Percentiles rank a stretch among this genome's conserved stretches.
These are phyloP conservation scores for Anastatus disparis DNA, from an alignment of 1,140 invertebrate genomes.

Conservation along the genomic window DNA sequence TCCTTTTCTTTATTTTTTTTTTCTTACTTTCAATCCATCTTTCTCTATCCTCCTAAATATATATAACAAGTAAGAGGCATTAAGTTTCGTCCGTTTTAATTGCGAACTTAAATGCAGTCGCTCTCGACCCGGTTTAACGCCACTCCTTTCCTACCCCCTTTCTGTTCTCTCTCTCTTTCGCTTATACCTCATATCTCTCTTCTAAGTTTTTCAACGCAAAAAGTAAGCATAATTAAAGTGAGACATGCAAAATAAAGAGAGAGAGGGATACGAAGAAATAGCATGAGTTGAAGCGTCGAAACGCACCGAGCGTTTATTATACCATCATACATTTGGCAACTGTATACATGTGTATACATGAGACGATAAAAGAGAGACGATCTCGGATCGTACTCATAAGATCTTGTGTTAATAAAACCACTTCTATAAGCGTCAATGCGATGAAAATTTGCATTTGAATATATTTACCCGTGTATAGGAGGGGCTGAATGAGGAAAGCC, in stretches of 20 bases:
- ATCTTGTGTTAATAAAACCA: no score
- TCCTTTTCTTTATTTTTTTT: no score
- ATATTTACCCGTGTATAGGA: constrained; percentile 5
- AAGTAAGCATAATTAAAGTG: neutral
- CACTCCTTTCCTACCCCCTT: neutral
- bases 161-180: no score
- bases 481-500: no score
- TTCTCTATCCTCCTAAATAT: no score
- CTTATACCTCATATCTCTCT: neutral
- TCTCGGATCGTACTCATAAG: no score
- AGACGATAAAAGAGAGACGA: no score
- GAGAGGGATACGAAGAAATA: neutral
- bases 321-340: neutral
- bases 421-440: constrained; percentile 3
- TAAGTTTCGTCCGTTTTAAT: constrained; percentile 53
- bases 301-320: neutral
- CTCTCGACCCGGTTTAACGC: constrained; percentile 44
- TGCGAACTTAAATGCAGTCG: constrained; percentile 45
- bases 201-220: neutral
- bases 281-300: no score
- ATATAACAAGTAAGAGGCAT: constrained; percentile 47
- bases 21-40: no score
- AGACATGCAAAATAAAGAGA: neutral
- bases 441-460: constrained; percentile 29
- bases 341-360: no score